These are phyloP conservation scores for Tuberolachnus salignus DNA, from an alignment of 2,888 invertebrate genomes.

Conservation along the genomic window DNA sequence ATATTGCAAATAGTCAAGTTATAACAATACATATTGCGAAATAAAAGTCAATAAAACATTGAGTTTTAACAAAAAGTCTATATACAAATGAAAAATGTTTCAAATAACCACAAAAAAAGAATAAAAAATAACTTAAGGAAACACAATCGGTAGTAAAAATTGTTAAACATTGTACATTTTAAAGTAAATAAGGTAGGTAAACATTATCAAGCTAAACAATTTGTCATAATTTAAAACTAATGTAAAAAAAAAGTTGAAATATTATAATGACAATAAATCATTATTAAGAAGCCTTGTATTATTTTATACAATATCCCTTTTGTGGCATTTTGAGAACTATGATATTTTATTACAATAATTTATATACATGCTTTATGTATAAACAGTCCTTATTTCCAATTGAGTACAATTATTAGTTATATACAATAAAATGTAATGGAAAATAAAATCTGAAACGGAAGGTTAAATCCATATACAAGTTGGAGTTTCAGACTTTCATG, in stretches of 20 bases:
- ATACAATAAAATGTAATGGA: neutral
- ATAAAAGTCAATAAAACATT: conserved; percentile 21
- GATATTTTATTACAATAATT: conserved; percentile 26
- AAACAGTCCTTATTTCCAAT: conserved; percentile 9
- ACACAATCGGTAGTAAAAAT: conserved; percentile 34
- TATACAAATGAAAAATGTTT: conserved; percentile 10
- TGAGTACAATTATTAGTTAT: conserved; percentile 23
- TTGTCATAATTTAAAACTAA: conserved; percentile 8
- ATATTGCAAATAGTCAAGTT: conserved; percentile 53
- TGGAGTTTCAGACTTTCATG: conserved; percentile 32
- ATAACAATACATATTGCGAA: conserved; percentile 42
- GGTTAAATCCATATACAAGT: neutral
- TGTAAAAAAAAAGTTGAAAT: neutral
- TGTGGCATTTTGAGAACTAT: conserved; percentile 39
- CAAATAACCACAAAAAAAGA: neutral
- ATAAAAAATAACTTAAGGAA: conserved; percentile 20
- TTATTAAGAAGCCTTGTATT: conserved; percentile 12
- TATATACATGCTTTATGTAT: conserved; percentile 18
- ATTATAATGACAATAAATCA: conserved; percentile 21
- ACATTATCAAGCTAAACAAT: conserved; percentile 16
- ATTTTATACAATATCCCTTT: neutral
- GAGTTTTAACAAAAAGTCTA: conserved; percentile 24
- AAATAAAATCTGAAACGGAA: neutral
- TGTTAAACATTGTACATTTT: conserved; percentile 21
- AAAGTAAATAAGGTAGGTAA: conserved; percentile 1